Evolutionary conservation across 2,888 invertebrate genomes (phyloP).

Genomic region (Drepana falcataria): DNA sequence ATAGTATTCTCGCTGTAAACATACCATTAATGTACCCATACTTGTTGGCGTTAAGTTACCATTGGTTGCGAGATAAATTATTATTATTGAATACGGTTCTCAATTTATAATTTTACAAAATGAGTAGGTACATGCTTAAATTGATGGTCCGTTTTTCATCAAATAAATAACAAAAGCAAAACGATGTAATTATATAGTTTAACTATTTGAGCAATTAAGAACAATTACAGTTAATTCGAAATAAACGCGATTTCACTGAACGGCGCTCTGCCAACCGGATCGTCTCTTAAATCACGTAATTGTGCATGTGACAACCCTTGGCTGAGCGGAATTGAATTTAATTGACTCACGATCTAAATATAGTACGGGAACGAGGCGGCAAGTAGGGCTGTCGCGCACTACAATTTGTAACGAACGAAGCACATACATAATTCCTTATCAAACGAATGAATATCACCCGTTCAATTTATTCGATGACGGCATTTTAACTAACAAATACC

Average conservation of each 20-base stretch:
- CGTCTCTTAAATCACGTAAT: constrained; percentile 62
- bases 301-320: constrained; percentile 60
- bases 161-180: constrained; percentile 17
- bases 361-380: constrained; percentile 31
- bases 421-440: not conserved
- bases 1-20: not conserved
- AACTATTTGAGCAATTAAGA: constrained; percentile 43
- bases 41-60: constrained; percentile 2
- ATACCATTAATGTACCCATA: not conserved
- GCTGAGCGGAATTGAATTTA: constrained; percentile 63
- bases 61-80: not conserved
- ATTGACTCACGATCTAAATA: constrained; percentile 64
- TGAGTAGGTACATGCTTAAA: constrained; percentile 11
- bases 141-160: too few relatives aligned
- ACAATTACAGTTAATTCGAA: constrained; percentile 54
- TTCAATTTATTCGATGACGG: not conserved
- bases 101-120: too few relatives aligned
- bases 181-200: constrained; percentile 33
- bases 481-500: not conserved
- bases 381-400: constrained; percentile 9
- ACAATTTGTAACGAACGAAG: not conserved
- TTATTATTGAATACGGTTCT: too few relatives aligned
- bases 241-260: constrained; percentile 54
- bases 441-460: not conserved
- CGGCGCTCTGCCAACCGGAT: constrained; percentile 23